Conservation (phyloP, 2,888 invertebrate genomes). For the Tenthredo distinguenda region DNA sequence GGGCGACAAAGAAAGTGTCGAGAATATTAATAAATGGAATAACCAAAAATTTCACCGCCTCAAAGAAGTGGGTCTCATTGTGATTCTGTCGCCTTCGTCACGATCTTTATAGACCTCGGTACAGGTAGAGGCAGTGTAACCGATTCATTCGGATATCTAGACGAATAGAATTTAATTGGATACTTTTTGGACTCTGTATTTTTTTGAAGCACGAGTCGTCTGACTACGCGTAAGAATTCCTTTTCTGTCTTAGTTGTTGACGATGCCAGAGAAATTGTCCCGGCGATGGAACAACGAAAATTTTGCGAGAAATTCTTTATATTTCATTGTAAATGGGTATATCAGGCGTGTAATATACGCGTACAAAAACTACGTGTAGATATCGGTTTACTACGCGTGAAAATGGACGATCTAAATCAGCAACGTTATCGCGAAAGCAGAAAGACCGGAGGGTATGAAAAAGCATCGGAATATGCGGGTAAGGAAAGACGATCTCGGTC, state of each 20-base stretch:
- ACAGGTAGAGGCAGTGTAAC: not conserved
- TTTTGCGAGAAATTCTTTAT: too few relatives aligned
- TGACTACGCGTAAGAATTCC: too few relatives aligned
- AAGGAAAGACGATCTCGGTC: not conserved
- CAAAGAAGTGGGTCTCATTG: not conserved
- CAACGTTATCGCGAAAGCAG: not conserved
- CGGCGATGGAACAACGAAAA: too few relatives aligned
- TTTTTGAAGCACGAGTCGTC: too few relatives aligned
- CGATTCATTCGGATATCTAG: not conserved
- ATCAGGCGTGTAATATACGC: too few relatives aligned
- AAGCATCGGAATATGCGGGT: not conserved
- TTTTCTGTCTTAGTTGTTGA: too few relatives aligned
- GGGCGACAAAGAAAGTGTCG: slow-evolving; percentile 28
- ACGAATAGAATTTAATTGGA: not conserved
- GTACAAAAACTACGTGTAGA: too few relatives aligned
- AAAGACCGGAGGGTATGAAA: not conserved
- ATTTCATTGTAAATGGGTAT: too few relatives aligned
- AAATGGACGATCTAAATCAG: not conserved
- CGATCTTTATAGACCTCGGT: not conserved
- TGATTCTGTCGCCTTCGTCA: not conserved
- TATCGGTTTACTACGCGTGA: too few relatives aligned
- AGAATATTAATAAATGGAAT: not conserved
- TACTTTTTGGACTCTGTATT: too few relatives aligned
- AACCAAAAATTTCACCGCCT: not conserved
- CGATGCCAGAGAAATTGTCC: too few relatives aligned